These are phyloP conservation scores for Torymus aiolomorphi DNA, from an alignment of 2,888 invertebrate species.

Conservation along the genomic window DNA sequence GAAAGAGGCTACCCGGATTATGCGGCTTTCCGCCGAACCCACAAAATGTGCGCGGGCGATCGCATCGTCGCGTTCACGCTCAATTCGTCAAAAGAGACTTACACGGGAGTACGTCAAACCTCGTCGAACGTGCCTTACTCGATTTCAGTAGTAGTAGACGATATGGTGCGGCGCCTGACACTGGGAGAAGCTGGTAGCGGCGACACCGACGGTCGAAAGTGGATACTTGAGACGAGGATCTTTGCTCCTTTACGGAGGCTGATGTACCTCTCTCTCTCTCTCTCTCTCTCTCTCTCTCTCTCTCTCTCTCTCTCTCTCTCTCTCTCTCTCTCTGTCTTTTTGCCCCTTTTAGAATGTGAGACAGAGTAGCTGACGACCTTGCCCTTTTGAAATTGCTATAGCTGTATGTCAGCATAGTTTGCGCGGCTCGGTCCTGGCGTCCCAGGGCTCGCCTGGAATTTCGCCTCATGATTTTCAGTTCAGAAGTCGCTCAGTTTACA, in stretches of 20 bases:
- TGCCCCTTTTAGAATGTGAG: background rate
- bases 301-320: background rate
- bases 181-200: background rate
- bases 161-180: background rate
- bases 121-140: conserved; percentile 9
- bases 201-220: conserved; percentile 22
- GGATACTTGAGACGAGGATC: conserved; percentile 43
- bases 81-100: too few relatives aligned
- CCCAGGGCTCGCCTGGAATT: background rate
- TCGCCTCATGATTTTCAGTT: conserved; percentile 36
- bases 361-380: conserved; percentile 33
- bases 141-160: conserved; percentile 21
- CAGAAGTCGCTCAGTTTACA: conserved; percentile 12
- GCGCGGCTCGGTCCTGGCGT: too few relatives aligned
- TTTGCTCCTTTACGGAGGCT: conserved; percentile 29
- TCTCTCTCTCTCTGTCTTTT: background rate
- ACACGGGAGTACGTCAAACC: background rate
- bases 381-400: conserved; percentile 47
- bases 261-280: background rate
- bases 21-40: background rate
- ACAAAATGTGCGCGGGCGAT: background rate
- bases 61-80: background rate
- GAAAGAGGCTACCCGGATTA: background rate
- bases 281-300: too few relatives aligned
- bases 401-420: conserved; percentile 40